These are phyloP conservation scores for Trichopria drosophilae DNA, from an alignment of 2,888 invertebrate species.

Conservation along the genomic window DNA sequence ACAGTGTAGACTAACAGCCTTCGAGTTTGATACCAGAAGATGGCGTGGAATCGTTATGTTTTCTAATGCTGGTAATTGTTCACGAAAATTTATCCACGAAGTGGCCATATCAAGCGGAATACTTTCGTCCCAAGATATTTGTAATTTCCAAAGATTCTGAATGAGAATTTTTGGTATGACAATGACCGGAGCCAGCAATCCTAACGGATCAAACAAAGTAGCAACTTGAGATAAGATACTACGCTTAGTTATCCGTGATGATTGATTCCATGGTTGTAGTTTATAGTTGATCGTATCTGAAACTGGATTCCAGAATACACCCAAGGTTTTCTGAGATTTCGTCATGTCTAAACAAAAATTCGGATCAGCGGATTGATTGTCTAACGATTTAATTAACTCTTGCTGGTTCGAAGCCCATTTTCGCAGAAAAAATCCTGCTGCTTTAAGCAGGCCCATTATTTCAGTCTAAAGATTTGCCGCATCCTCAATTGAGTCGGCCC, in stretches of 20 bases:
- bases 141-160: slow-evolving; percentile 26
- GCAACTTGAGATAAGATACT: too few species aligned
- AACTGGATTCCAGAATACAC: slow-evolving; percentile 7
- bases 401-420: slow-evolving; percentile 9
- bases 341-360: too few species aligned
- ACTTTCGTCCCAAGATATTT: slow-evolving; percentile 36
- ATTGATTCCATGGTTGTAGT: too few species aligned
- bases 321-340: too few species aligned
- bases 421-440: slow-evolving; percentile 4
- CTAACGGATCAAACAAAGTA: slow-evolving; percentile 39
- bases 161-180: slow-evolving; percentile 29
- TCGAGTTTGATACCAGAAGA: neutral
- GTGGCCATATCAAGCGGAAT: slow-evolving; percentile 11
- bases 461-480: slow-evolving; percentile 24
- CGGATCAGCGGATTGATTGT: too few species aligned
- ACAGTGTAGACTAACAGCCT: neutral
- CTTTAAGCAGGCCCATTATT: slow-evolving; percentile 15
- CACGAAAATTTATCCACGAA: neutral
- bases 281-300: slow-evolving; percentile 30
- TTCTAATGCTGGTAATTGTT: neutral
- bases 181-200: too few species aligned
- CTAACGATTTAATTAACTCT: too few species aligned
- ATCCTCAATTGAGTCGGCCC: too few species aligned
- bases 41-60: neutral
- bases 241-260: too few species aligned